These are phyloP conservation scores for Schlechtendalia chinensis DNA, from an alignment of 1,140 invertebrate species.

Conservation along the genomic window DNA sequence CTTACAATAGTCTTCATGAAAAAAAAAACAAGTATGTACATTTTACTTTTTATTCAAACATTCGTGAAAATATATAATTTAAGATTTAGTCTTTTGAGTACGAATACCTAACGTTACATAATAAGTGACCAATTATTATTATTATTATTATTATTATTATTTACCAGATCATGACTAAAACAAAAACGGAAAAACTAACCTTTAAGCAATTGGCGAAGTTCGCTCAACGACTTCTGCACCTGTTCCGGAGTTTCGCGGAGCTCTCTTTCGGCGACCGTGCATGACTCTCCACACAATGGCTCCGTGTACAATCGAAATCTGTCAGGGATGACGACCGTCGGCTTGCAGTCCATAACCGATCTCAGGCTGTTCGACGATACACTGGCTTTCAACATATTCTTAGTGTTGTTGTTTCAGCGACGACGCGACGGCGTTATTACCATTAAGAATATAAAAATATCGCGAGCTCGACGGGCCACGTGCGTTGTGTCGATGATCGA, in stretches of 20 bases:
- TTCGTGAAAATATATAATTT: too few species aligned
- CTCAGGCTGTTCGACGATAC: neutral
- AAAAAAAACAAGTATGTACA: too few species aligned
- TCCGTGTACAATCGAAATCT: slow-evolving; percentile 46
- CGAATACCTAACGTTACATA: too few species aligned
- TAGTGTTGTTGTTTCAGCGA: too few species aligned
- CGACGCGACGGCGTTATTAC: neutral
- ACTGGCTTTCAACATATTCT: neutral
- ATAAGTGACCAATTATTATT: too few species aligned
- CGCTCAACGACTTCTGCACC: slow-evolving; percentile 54
- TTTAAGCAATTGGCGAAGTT: slow-evolving; percentile 56
- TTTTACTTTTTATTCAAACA: too few species aligned
- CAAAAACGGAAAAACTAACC: slow-evolving; percentile 53
- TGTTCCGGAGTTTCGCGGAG: slow-evolving; percentile 59
- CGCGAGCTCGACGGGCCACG: too few species aligned
- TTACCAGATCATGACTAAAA: too few species aligned
- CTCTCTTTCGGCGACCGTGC: slow-evolving; percentile 55
- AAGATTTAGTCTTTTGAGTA: too few species aligned
- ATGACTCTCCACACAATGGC: slow-evolving; percentile 46
- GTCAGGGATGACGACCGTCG: neutral
- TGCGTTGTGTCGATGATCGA: too few species aligned
- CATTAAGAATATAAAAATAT: neutral
- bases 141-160: too few species aligned
- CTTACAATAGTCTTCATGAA: too few species aligned
- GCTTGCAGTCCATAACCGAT: neutral